Evolutionary conservation across 2,888 invertebrate genomes (phyloP).

Genomic region (Muschampia plurimacula): DNA sequence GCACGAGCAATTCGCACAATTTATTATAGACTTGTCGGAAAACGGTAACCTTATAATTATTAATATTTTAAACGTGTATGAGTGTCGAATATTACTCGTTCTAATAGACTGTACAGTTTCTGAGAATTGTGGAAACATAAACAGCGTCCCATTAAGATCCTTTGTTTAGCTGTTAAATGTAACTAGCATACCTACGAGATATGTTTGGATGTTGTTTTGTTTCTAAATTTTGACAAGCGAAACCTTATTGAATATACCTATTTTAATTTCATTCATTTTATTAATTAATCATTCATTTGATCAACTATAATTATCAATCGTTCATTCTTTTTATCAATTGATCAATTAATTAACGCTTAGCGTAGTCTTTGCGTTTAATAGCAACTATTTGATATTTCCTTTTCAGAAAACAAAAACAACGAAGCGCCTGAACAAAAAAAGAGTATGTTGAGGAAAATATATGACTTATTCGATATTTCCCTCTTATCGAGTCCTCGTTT

Average conservation of each 20-base stretch:
- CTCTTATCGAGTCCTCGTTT: slow-evolving; percentile 87
- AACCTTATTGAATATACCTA: neutral
- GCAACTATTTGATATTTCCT: slow-evolving; percentile 17
- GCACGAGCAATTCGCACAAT: slow-evolving; percentile 10
- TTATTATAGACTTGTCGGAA: neutral
- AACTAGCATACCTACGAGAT: neutral
- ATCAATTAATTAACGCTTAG: neutral
- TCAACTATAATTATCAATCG: neutral
- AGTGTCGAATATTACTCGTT: slow-evolving; percentile 1
- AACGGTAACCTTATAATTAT: neutral
- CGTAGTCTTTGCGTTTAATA: neutral
- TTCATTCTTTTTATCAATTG: neutral
- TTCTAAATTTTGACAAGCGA: neutral
- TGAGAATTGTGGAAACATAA: slow-evolving; percentile 1
- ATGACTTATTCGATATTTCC: slow-evolving; percentile 86
- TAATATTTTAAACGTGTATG: neutral
- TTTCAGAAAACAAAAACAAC: slow-evolving; percentile 54
- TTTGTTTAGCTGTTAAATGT: neutral
- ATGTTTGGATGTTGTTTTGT: neutral
- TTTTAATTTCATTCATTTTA: neutral
- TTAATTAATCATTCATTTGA: neutral
- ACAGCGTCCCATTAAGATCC: neutral
- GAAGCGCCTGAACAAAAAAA: slow-evolving; percentile 47
- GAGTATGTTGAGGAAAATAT: slow-evolving; percentile 61
- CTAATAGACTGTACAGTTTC: neutral